Base-by-base conservation (phyloP, 2,888 invertebrate genomes). In the Auanema freiburgensis region DNA sequence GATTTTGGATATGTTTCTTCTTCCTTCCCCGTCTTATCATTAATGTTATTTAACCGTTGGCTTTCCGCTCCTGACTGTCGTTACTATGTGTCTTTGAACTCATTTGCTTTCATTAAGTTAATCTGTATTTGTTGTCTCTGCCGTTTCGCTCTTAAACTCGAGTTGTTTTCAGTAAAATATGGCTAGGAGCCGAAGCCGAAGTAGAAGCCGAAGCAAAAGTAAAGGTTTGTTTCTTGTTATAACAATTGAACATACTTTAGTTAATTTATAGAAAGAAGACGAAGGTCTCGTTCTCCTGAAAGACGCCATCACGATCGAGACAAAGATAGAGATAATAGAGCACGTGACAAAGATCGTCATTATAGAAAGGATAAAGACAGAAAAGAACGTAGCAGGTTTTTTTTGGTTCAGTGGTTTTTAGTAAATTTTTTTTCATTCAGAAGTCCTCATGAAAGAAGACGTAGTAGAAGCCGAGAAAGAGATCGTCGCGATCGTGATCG, bases 131-230 rank as follows among this genome's bases (percentile, higher is more conserved):
- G 33, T 33, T 33, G 33, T 33, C 3, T 33, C 8, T 33, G 33
- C 8, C 8, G 8, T 33, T 33, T 8, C 8, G 33, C 33, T 33
- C n/a, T n/a, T n/a, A n/a, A n/a, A 33, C 4, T 33, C 33, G 8
- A 33, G 33, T 33, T 33, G 3, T 33, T 33, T 33, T 33, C 33
- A 33, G 33, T 33, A 33, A 33, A 33, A 33, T 33, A 33, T 33
- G 33, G 33, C 33, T 33, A 33, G 33, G 8, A 33, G 33, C 33
- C 33, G 33, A 33, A 33, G 33, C 33, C 3, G 33, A 33, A 66
- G 67, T 46, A 49, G 71, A 16, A 71, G 71, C 41, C 67, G 71
- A 12, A 74, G 74, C 62, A 59, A 62, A 61, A 57, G 65, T 65
- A 24, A 57, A 51, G 63, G 63, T 70, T 25, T 46, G 57, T 59